These are phyloP conservation scores for Anableps anableps DNA, from an alignment of 2,797 vertebrate genomes.

Conservation along the genomic window DNA sequence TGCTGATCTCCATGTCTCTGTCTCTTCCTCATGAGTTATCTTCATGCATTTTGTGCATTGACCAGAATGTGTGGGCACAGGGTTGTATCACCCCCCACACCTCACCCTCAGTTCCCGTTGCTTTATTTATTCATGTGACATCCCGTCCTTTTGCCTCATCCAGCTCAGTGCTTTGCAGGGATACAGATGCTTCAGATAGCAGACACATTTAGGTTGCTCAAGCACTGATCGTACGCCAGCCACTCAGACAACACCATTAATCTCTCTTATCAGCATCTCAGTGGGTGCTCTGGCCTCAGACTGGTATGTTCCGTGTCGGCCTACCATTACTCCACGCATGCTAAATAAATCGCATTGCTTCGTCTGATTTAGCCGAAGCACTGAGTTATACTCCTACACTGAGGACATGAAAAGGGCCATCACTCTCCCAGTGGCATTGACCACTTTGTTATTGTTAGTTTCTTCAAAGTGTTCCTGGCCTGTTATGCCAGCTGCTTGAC, in stretches of 20 bases:
- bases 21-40: slow-evolving; percentile 47
- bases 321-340: slow-evolving; percentile 77
- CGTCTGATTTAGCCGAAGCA: slow-evolving; percentile 71
- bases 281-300: slow-evolving; percentile 76
- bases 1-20: slow-evolving; percentile 15
- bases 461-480: slow-evolving; percentile 72
- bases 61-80: slow-evolving; percentile 57
- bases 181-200: slow-evolving; percentile 85
- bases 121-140: slow-evolving; percentile 80
- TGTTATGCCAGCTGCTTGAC: slow-evolving; percentile 78
- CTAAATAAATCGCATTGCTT: slow-evolving; percentile 74
- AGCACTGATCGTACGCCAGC: slow-evolving; percentile 82
- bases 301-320: slow-evolving; percentile 77
- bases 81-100: slow-evolving; percentile 53
- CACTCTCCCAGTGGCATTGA: slow-evolving; percentile 67
- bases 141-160: slow-evolving; percentile 80
- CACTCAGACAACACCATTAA: slow-evolving; percentile 86
- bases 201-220: slow-evolving; percentile 83
- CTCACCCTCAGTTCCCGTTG: slow-evolving; percentile 53
- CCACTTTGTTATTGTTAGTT: slow-evolving; percentile 79
- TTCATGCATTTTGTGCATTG: slow-evolving; percentile 68
- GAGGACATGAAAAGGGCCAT: slow-evolving; percentile 65
- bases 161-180: slow-evolving; percentile 72
- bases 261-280: slow-evolving; percentile 86
- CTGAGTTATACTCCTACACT: slow-evolving; percentile 65